Conservation (phyloP, 2,797 vertebrate genomes). For the Pteronotus mesoamericanus region DNA sequence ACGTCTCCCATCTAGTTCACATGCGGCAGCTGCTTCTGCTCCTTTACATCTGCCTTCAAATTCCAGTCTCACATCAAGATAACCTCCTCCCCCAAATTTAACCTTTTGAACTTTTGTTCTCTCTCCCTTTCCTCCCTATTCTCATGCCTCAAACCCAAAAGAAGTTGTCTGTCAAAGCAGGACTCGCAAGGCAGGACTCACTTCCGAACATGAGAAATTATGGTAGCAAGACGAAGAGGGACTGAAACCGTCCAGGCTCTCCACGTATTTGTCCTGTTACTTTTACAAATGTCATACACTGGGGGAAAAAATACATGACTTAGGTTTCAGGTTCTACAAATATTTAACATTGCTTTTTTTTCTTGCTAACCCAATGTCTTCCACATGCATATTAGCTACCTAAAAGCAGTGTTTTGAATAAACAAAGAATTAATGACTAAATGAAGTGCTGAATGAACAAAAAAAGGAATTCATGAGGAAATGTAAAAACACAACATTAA, state of each 20-base stretch:
- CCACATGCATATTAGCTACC: neutral
- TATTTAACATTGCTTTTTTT: neutral
- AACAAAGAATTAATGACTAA: neutral
- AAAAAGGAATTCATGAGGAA: neutral
- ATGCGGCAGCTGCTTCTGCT: constrained; percentile 54
- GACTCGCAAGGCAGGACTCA: neutral
- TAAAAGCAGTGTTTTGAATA: neutral
- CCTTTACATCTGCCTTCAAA: constrained; percentile 41
- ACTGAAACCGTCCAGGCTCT: rapidly evolving
- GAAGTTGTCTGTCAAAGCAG: constrained; percentile 25
- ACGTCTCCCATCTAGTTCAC: neutral
- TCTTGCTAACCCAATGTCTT: neutral
- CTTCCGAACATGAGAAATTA: neutral
- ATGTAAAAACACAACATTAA: neutral
- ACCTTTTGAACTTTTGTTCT: constrained; percentile 64
- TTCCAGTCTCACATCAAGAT: constrained; percentile 59
- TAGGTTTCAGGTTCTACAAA: neutral
- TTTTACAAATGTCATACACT: neutral
- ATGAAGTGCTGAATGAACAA: neutral
- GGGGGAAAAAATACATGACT: neutral
- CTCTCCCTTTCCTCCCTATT: constrained; percentile 28
- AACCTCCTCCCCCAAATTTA: constrained; percentile 48
- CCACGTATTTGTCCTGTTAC: neutral
- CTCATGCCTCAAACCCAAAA: neutral
- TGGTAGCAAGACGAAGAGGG: neutral